These are phyloP conservation scores for Cydia amplana DNA, from an alignment of 1,140 invertebrate species.

Conservation along the genomic window DNA sequence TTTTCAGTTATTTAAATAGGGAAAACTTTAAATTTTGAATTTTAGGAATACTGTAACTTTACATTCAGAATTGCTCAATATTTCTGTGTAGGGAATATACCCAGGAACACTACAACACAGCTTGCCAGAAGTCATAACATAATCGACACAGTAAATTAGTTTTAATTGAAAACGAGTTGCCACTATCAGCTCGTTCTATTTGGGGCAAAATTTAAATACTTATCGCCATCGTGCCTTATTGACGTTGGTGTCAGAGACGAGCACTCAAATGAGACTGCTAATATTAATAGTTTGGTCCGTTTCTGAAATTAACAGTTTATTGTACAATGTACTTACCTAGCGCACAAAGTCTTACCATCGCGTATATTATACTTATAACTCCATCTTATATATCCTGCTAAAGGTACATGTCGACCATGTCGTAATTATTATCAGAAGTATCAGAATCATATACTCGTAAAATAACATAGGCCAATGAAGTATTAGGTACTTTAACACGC, in stretches of 20 bases:
- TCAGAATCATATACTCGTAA: no score
- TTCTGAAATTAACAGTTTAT: no score
- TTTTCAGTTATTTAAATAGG: no score
- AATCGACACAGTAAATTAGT: constrained; percentile 23
- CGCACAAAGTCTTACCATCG: no score
- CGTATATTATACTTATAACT: no score
- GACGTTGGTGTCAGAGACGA: neutral
- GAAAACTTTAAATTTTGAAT: neutral
- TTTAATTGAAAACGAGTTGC: constrained; percentile 22
- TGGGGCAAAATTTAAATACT: constrained; percentile 48
- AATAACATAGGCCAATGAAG: no score
- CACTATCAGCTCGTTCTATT: constrained; percentile 10
- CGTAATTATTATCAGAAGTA: no score
- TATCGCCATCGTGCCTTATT: constrained; percentile 34
- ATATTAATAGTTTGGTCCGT: no score
- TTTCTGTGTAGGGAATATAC: neutral
- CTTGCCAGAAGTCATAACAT: constrained; percentile 13
- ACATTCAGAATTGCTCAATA: neutral
- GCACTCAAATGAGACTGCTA: neutral
- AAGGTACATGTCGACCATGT: no score
- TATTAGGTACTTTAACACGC: no score
- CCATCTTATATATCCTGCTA: no score
- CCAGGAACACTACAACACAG: neutral
- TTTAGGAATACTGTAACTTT: neutral
- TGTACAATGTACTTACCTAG: no score